Evolutionary conservation across 2,797 vertebrate genomes (phyloP).

Genomic region (Oophaga sylvatica): DNA sequence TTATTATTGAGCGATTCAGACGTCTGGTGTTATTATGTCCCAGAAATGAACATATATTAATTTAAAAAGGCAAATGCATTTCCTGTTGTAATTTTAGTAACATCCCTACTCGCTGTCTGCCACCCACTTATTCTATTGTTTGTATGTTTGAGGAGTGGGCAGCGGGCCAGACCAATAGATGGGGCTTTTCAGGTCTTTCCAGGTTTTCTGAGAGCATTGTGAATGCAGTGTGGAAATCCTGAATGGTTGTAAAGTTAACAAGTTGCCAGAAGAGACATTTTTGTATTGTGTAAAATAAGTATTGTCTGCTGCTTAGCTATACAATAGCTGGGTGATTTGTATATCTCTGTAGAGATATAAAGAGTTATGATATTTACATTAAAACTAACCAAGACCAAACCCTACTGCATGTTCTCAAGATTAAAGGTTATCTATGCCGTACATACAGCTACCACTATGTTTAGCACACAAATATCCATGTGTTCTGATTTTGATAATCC

Average conservation of each 20-base stretch:
- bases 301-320: neutral
- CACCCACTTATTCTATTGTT: slow-evolving; percentile 46
- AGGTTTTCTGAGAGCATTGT: slow-evolving; percentile 33
- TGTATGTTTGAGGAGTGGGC: slow-evolving; percentile 25
- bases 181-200: slow-evolving; percentile 48
- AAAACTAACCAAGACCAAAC: too few species aligned
- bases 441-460: neutral
- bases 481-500: neutral
- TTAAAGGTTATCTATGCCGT: neutral
- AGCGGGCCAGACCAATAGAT: slow-evolving; percentile 22
- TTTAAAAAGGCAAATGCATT: slow-evolving; percentile 49
- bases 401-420: too few species aligned
- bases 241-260: slow-evolving; percentile 22
- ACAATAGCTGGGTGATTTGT: neutral
- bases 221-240: slow-evolving; percentile 28
- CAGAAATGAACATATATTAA: slow-evolving; percentile 40
- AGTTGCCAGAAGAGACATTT: slow-evolving; percentile 15
- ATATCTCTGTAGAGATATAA: neutral
- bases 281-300: neutral
- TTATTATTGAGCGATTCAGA: slow-evolving; percentile 33
- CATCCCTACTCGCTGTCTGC: slow-evolving; percentile 11
- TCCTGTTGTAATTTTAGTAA: slow-evolving; percentile 53
- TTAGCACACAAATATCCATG: neutral
- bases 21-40: slow-evolving; percentile 28
- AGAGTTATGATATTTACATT: neutral